Percentiles rank a stretch among this genome's conserved stretches.
These are phyloP conservation scores for Drosophila trapezifrons DNA, from an alignment of 1,140 invertebrate genomes.

Conservation along the genomic window DNA sequence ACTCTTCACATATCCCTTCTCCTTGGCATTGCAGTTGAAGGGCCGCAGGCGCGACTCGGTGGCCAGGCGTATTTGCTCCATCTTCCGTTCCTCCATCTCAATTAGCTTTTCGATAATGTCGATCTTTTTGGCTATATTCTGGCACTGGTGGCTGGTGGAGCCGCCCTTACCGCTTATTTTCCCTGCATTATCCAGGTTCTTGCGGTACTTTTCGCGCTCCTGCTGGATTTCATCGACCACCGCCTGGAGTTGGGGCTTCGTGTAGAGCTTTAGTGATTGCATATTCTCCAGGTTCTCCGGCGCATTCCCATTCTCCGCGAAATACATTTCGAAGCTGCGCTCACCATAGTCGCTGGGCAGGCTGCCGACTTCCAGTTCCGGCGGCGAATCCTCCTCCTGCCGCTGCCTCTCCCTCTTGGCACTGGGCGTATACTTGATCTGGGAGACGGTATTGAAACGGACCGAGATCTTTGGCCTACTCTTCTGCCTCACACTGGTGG, in stretches of 20 bases:
- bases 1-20: conserved; percentile 87
- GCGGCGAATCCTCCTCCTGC: conserved; percentile 12
- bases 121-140: conserved; percentile 87
- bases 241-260: conserved; percentile 84
- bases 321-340: conserved; percentile 86
- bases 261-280: conserved; percentile 86
- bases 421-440: conserved; percentile 81
- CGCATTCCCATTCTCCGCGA: conserved; percentile 86
- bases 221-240: conserved; percentile 80
- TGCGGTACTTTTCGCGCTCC: conserved; percentile 71
- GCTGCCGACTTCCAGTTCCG: conserved; percentile 56
- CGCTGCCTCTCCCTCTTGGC: conserved; percentile 53
- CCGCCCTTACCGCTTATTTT: conserved; percentile 45
- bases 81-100: conserved; percentile 88
- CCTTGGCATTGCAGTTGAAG: conserved; percentile 86
- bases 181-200: conserved; percentile 71
- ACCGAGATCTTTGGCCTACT: conserved; percentile 84
- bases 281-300: conserved; percentile 85
- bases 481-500: conserved; percentile 77
- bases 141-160: conserved; percentile 77
- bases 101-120: conserved; percentile 88
- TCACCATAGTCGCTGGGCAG: conserved; percentile 82
- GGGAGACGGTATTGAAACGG: conserved; percentile 84
- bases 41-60: conserved; percentile 87
- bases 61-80: conserved; percentile 86